Conservation (phyloP, 2,888 invertebrate genomes). For the Phyllotreta cruciferae region DNA sequence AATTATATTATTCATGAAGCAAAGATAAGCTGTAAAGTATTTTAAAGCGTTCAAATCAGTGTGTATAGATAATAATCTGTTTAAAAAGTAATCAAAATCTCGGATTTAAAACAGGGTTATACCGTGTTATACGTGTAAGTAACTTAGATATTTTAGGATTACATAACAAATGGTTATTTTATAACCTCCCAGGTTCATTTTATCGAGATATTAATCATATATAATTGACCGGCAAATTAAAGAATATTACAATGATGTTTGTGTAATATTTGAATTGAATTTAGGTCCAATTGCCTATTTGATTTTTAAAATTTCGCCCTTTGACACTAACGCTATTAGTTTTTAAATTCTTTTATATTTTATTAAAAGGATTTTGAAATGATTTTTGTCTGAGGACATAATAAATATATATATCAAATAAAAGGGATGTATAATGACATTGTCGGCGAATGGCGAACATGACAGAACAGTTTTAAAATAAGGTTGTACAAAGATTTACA, state of each 20-base stretch:
- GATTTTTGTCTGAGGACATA: too few relatives aligned
- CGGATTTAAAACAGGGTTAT: conserved; percentile 20
- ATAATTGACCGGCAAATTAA: too few relatives aligned
- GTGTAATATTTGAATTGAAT: not conserved
- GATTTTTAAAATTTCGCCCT: not conserved
- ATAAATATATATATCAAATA: too few relatives aligned
- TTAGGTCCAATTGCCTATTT: conserved; percentile 5
- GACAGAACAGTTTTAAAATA: conserved; percentile 10
- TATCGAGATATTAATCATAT: not conserved
- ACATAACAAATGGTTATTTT: not conserved
- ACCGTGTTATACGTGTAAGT: not conserved
- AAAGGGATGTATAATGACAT: not conserved
- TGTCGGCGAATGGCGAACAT: conserved; percentile 7
- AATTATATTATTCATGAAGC: too few relatives aligned
- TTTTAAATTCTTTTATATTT: too few relatives aligned
- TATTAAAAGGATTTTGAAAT: too few relatives aligned
- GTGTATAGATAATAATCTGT: too few relatives aligned
- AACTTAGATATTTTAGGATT: conserved; percentile 4
- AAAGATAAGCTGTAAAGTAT: too few relatives aligned
- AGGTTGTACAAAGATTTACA: conserved; percentile 14
- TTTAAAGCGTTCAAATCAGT: too few relatives aligned
- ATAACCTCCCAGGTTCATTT: conserved; percentile 11
- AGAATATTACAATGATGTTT: too few relatives aligned
- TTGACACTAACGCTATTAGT: too few relatives aligned
- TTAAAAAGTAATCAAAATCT: conserved; percentile 8